phyloP scores from a whole-genome alignment of 2,113 vertebrate species.

The Dasyprocta punctata region DNA sequence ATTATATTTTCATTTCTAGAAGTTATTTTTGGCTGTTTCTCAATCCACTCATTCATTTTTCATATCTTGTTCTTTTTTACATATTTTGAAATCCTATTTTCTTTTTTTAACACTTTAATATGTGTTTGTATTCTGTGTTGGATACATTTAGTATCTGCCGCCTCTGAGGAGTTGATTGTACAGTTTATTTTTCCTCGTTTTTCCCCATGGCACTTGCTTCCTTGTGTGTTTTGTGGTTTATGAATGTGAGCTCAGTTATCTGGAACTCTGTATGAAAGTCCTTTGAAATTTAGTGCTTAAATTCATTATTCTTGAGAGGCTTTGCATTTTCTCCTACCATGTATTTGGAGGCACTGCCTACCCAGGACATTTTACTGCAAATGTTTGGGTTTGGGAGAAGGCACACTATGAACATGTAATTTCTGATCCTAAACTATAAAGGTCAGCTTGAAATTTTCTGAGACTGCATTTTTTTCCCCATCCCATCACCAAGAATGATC shows the following conservation, averaged over 20 bases:
- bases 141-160: neutral
- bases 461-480: neutral
- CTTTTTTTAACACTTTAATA: neutral
- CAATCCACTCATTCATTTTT: conserved; percentile 27
- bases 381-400: neutral
- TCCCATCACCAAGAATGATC: neutral
- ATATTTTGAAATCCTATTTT: neutral
- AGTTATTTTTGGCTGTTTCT: conserved; percentile 53
- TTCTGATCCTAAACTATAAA: conserved; percentile 26
- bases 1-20: conserved; percentile 31
- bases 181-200: neutral
- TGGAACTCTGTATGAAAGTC: neutral
- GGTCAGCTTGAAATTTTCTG: neutral
- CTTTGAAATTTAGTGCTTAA: conserved; percentile 20
- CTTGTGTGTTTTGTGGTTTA: neutral
- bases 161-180: neutral
- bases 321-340: neutral
- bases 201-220: neutral
- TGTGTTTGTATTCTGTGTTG: neutral
- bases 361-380: neutral
- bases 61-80: neutral
- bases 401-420: neutral
- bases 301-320: conserved; percentile 1
- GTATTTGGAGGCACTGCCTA: neutral
- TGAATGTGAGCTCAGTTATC: conserved; percentile 18